Base-by-base conservation (phyloP, 37 sponge, comb jelly and placozoan species). In the Hexactinellida sp. region DNA sequence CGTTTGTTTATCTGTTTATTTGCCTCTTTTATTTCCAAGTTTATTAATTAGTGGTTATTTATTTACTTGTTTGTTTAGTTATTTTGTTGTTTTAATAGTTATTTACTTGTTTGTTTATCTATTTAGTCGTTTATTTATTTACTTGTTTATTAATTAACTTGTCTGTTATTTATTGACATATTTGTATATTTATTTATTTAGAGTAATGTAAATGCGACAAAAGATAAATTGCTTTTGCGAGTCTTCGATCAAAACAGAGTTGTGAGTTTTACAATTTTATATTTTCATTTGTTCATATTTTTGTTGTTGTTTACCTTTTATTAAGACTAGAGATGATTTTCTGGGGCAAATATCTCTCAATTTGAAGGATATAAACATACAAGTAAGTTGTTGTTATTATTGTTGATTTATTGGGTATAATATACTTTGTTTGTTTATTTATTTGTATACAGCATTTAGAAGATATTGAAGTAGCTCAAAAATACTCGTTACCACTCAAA, bases 281-380 rank as follows among this genome's bases (percentile, higher is more conserved):
- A 32, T 32, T 25, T 63, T 63, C 5, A 32, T 63, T 21, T 63
- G 25, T n/a, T 3, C 21, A 10, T 25, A 25, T 25, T 63, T 32
- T 63, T 25, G 3, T 24, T 87, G 32, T 36, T 36, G 10, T 85
- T 38, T 36, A 41, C 0, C 32, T 82, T n/a, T n/a, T n/a, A n/a
- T n/a, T 28, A 38, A 90, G 92, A 92, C 92, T 0, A 39, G 92
- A 37, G 92, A 92, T 36, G 90, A 92, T 83, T 92, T 92, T 51
- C 87, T 92, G 24, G 92, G 92, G 38, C 83, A 88, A 36, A 86
- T 90, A 16, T 82, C 83, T 36, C 87, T 92, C 84, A 92, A 84
- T 38, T 84, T 92, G 9, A 41, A 51, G 32, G 87, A 92, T 25
- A 83, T 83, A 9, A 10, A 34, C 1, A 38, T 38, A 34, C 38